These are phyloP conservation scores for Microvelia longipes DNA, from an alignment of 1,140 invertebrate species.

Conservation along the genomic window DNA sequence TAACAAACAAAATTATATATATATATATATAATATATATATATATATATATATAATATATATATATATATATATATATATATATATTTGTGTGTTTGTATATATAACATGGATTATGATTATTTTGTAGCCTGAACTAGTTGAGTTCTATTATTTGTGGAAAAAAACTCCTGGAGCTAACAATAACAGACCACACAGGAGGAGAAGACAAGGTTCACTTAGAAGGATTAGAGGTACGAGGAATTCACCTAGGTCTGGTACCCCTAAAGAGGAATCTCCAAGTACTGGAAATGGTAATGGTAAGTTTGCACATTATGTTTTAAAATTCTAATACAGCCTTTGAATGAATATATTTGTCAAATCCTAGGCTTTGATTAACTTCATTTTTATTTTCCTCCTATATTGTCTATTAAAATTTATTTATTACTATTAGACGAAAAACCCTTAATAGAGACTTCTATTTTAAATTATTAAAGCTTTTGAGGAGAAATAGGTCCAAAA, in stretches of 20 bases:
- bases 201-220: slow-evolving; percentile 66
- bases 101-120: no score
- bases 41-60: no score
- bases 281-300: slow-evolving; percentile 7
- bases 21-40: no score
- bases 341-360: background rate
- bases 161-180: slow-evolving; percentile 97
- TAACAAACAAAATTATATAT: no score
- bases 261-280: slow-evolving; percentile 38
- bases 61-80: no score
- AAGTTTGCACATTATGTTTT: background rate
- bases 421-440: no score
- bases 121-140: slow-evolving; percentile 72
- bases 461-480: no score
- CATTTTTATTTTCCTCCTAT: slow-evolving; percentile 5
- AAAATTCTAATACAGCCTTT: slow-evolving; percentile 1
- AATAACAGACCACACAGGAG: slow-evolving; percentile 81
- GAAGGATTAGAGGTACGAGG: slow-evolving; percentile 70
- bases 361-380: slow-evolving; percentile 5
- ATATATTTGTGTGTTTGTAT: background rate
- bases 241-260: slow-evolving; percentile 42
- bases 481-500: no score
- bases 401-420: background rate
- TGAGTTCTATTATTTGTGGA: slow-evolving; percentile 99
- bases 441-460: no score